phyloP scores from a whole-genome alignment of 2,113 vertebrate genomes.

The Leptodactylus fuscus region DNA sequence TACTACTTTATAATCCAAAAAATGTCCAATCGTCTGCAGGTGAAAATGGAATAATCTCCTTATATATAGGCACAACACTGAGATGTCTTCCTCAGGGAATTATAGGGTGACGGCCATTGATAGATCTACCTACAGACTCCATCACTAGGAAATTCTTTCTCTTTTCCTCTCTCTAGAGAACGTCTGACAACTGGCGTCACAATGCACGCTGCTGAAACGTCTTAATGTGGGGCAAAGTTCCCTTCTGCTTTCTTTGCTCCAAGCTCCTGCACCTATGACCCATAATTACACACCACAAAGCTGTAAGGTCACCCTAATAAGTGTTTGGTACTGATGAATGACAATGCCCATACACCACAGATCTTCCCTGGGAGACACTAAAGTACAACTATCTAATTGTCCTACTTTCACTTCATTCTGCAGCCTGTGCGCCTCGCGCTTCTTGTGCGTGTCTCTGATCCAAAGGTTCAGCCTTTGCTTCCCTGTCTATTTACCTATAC shows the following conservation, averaged over 20 bases:
- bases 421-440: not conserved
- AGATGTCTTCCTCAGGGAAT: not conserved
- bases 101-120: too few relatives aligned
- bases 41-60: too few relatives aligned
- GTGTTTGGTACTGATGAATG: too few relatives aligned
- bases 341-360: not conserved
- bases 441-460: not conserved
- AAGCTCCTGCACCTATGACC: not conserved
- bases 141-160: not conserved
- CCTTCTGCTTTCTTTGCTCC: not conserved
- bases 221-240: slow-evolving; percentile 19
- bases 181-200: not conserved
- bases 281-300: not conserved
- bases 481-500: not conserved
- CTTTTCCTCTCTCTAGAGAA: not conserved
- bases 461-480: not conserved
- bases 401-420: not conserved
- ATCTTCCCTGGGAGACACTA: not conserved
- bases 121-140: not conserved
- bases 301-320: not conserved
- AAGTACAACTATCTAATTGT: not conserved
- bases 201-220: not conserved
- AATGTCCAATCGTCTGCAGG: too few relatives aligned
- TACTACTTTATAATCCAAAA: too few relatives aligned
- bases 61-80: not conserved